Base-by-base conservation (phyloP, 2,113 vertebrate genomes). In the Scatophagus argus region DNA sequence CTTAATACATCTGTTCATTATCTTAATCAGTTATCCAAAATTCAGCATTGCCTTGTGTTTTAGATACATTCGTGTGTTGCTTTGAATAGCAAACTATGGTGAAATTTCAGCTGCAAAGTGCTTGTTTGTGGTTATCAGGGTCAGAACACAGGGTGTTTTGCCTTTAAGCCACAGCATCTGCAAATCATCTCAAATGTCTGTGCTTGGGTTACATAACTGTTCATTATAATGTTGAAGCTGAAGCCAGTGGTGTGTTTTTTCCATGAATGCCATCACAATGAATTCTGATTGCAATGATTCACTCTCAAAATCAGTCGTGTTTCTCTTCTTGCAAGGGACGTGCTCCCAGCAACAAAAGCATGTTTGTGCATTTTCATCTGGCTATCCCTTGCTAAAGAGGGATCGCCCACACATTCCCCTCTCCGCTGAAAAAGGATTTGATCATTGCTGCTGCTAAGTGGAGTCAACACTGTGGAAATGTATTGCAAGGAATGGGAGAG, bases 241-340 rank as follows among this genome's bases (percentile, higher is more conserved):
- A 81, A 68, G 63, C 79, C 77, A 63, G 2, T 76, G 64, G 64
- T 74, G 54, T 78, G 29, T 75, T 77, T 83, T n/a, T 76, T 61
- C 47, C 61, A 29, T 54, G 75, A 80, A 75, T 43, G 7, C 38
- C 58, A 23, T 60, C 73, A 81, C 74, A 80, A 87, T 84, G 70
- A 67, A 83, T 87, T 83, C 61, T 89, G 90, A 93, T 92, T 91
- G 90, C 81, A 54, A 36, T 84, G 88, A 92, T 89, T 90, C 86
- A 91, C 82, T 81, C 68, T 80, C 55, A 65, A 80, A 90, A 88
- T 88, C 74, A 88, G 84, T 79, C 52, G 47, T 74, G 60, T 91
- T 88, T 85, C 73, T 92, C 72, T 68, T 70, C 74, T 73, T 81
- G 81, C 63, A 25, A 74, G 39, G 36, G 68, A 85, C 54, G 79